Base-by-base conservation (phyloP, 2,797 vertebrate species). In the Sphenopsis melanotis region DNA sequence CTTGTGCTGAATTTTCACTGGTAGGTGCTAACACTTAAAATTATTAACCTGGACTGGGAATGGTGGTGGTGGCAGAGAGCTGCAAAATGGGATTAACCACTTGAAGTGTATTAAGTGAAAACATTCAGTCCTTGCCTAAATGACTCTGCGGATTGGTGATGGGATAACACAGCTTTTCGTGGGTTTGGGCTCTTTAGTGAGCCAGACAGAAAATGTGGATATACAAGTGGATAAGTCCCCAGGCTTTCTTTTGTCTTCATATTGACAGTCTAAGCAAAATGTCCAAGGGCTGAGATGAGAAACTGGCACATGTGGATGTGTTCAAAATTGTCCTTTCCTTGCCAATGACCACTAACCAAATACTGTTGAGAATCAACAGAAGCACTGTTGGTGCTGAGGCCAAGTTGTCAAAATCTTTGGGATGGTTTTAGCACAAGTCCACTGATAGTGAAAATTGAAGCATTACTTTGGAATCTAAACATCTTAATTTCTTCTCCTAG, bases 231-330 rank as follows among this genome's bases (percentile, higher is more conserved):
- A 3, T 9, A 65, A 64, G 18, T 72, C 12, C 16, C 15, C 14
- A 36, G 42, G 20, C 19, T 85, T 47, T 89, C 3, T 39, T 63
- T 75, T 6, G 6, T 22, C 27, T 29, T 53, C 24, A 37, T 78
- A 21, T 18, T 57, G 17, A 9, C 4, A 27, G 9, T 37, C 32
- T 84, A 61, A 15, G 59, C 7, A 69, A 82, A 56, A 86, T 55
- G 27, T 65, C 52, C 59, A n/a, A 72, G n/a, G 47, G 20, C 24
- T 64, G 19, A 39, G 47, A 13, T 2, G 64, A 68, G 41, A 71
- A 82, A 60, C 1, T 30, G 19, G 4, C 1, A 12, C 0, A 4
- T 2, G 65, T 82, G 69, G 11, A 32, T 15, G 13, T 8, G 4
- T 36, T 47, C 6, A 64, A 14, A 91, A 75, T 57, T 32, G 4